Conservation (phyloP, 1,140 invertebrate species). For the Venturia canescens region DNA sequence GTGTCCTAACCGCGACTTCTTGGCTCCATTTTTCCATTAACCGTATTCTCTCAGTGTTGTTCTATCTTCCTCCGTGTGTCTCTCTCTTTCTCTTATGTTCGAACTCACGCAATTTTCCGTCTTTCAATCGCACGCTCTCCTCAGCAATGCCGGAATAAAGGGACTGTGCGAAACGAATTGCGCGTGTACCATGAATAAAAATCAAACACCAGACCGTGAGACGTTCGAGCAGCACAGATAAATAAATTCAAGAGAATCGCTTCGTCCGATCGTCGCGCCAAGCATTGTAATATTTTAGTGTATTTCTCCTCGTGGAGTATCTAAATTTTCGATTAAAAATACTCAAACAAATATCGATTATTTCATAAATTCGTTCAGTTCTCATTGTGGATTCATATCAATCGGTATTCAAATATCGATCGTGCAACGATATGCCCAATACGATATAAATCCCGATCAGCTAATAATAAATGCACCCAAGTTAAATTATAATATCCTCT, state of each 20-base stretch:
- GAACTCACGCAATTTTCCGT: constrained; percentile 4
- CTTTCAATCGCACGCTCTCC: neutral
- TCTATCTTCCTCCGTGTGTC: constrained; percentile 33
- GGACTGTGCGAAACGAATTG: neutral
- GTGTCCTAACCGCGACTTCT: constrained; percentile 38
- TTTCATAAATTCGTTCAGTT: too few relatives aligned
- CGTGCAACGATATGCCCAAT: too few relatives aligned
- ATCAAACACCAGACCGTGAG: neutral
- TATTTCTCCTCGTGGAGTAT: too few relatives aligned
- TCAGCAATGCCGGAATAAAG: neutral
- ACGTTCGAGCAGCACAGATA: neutral
- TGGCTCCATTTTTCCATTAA: constrained; percentile 43
- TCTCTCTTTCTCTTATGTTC: neutral
- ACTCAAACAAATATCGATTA: neutral
- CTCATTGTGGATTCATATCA: too few relatives aligned
- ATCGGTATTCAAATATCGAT: too few relatives aligned
- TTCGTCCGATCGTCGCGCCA: neutral
- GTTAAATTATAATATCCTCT: too few relatives aligned
- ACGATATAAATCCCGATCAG: too few relatives aligned
- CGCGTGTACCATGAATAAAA: constrained; percentile 5
- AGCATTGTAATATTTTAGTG: neutral
- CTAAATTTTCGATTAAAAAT: neutral
- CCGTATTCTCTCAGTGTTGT: constrained; percentile 10
- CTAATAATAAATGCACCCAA: too few relatives aligned
- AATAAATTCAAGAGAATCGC: neutral